Conservation (phyloP, 2,113 vertebrate genomes). For the Dromiciops gliroides region DNA sequence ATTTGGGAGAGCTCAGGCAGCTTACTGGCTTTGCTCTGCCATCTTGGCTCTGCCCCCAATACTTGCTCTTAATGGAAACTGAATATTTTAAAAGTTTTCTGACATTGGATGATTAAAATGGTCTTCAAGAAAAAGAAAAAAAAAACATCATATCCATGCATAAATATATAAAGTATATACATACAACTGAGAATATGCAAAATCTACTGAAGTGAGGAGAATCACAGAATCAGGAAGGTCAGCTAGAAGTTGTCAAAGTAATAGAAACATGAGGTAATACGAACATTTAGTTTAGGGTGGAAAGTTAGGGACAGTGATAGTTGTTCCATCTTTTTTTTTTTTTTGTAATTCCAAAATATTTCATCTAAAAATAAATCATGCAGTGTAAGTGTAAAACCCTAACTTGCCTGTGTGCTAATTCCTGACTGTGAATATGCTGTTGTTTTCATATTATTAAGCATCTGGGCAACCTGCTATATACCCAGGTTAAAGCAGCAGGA, state of each 20-base stretch:
- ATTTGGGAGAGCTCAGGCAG: too few relatives aligned
- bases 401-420: background rate
- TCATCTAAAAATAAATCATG: background rate
- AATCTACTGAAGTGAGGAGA: background rate
- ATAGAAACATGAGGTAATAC: background rate
- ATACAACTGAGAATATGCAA: background rate
- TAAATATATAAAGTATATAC: too few relatives aligned
- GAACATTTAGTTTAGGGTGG: background rate
- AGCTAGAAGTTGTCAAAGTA: background rate
- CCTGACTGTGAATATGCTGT: background rate
- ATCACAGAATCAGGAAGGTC: background rate
- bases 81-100: background rate
- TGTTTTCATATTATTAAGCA: background rate
- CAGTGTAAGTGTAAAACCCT: background rate
- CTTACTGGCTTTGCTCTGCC: too few relatives aligned
- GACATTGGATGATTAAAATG: background rate
- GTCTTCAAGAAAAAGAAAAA: background rate
- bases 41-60: too few relatives aligned
- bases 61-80: background rate
- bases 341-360: background rate
- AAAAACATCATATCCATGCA: too few relatives aligned
- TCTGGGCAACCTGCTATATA: background rate
- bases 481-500: background rate
- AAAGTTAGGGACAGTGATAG: background rate
- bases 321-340: background rate